These are phyloP conservation scores for Bombus turneri DNA, from an alignment of 1,140 invertebrate genomes.

Conservation along the genomic window DNA sequence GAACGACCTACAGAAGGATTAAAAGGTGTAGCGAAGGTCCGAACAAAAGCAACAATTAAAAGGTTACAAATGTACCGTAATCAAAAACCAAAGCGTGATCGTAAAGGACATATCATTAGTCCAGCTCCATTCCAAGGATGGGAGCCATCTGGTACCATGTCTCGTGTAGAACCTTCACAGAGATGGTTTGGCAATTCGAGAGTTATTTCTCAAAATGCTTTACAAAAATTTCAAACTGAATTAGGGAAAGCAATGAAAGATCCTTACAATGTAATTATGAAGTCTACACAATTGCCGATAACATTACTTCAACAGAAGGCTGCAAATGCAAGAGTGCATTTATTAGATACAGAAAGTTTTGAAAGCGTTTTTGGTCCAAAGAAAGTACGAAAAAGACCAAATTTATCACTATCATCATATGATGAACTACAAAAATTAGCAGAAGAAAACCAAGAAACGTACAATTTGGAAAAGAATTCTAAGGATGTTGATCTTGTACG, in stretches of 20 bases:
- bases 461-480: slow-evolving; percentile 87
- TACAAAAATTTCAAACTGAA: slow-evolving; percentile 99
- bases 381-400: slow-evolving; percentile 95
- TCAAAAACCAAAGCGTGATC: slow-evolving; percentile 96
- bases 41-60: slow-evolving; percentile 97
- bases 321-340: slow-evolving; percentile 94
- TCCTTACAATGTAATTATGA: slow-evolving; percentile 99
- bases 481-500: slow-evolving; percentile 92
- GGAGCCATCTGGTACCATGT: slow-evolving; percentile 93
- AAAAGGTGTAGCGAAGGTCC: slow-evolving; percentile 92
- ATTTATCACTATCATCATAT: slow-evolving; percentile 88
- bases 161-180: slow-evolving; percentile 97
- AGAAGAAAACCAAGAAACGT: slow-evolving; percentile 88
- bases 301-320: slow-evolving; percentile 97
- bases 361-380: slow-evolving; percentile 97
- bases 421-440: slow-evolving; percentile 88
- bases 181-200: slow-evolving; percentile 98
- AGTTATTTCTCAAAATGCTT: slow-evolving; percentile 95
- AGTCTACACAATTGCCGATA: slow-evolving; percentile 96
- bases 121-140: slow-evolving; percentile 97
- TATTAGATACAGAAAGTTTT: slow-evolving; percentile 97
- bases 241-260: slow-evolving; percentile 96
- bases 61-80: slow-evolving; percentile 98
- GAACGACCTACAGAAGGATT: slow-evolving; percentile 89
- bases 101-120: slow-evolving; percentile 94